Percentiles rank a stretch among this genome's conserved stretches.
Evolutionary conservation across 2,797 vertebrate genomes (phyloP).

Genomic region (Rhabdomys pumilio): DNA sequence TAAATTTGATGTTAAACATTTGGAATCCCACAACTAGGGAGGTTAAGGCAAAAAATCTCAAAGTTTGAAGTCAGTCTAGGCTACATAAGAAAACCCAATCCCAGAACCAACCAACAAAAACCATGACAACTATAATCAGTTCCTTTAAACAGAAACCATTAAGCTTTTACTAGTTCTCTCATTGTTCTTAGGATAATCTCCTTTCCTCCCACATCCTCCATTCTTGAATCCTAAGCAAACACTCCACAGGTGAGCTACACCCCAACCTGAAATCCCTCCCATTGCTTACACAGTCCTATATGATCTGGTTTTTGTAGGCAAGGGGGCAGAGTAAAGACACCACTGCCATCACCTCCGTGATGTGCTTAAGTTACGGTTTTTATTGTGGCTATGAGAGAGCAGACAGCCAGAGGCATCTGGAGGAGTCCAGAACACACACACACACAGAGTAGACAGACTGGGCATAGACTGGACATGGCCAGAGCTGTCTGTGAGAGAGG

Average conservation of each 20-base stretch:
- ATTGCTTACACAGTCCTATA: not conserved
- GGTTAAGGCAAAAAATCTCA: not conserved
- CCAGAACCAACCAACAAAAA: not conserved
- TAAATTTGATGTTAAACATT: not conserved
- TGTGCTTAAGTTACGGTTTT: not conserved
- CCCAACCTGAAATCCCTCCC: not conserved
- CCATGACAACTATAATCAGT: not conserved
- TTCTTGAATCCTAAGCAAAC: too few relatives aligned
- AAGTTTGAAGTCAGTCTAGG: not conserved
- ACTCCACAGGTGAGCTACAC: not conserved
- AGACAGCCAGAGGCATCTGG: not conserved
- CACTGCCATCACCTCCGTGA: not conserved
- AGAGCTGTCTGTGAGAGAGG: not conserved
- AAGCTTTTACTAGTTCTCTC: not conserved
- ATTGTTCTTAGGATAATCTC: not conserved
- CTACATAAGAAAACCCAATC: not conserved
- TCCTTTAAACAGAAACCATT: not conserved
- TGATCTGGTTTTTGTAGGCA: not conserved
- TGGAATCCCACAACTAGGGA: not conserved
- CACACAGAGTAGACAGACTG: not conserved
- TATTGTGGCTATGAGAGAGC: not conserved
- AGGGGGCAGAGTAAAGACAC: not conserved
- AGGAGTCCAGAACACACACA: not conserved
- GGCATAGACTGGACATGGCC: not conserved
- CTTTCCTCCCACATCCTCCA: too few relatives aligned